These are phyloP conservation scores for Eudasyphora cyanicolor DNA, from an alignment of 2,888 invertebrate species.

Conservation along the genomic window DNA sequence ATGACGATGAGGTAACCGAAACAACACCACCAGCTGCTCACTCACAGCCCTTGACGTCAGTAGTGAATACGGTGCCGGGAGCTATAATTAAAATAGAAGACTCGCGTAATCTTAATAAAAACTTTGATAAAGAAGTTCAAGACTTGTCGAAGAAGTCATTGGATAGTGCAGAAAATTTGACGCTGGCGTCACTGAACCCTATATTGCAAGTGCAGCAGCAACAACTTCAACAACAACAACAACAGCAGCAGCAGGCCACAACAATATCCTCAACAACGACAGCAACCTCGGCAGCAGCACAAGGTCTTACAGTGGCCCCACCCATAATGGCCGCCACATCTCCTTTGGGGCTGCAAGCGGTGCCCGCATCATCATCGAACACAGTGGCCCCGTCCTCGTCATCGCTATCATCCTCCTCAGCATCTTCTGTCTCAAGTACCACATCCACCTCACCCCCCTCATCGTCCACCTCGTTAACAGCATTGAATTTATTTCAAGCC, in stretches of 20 bases:
- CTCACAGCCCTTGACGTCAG: conserved; percentile 64
- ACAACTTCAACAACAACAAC: background rate
- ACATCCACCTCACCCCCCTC: conserved; percentile 49
- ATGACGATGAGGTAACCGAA: conserved; percentile 70
- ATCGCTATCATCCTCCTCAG: conserved; percentile 46
- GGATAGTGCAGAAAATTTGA: conserved; percentile 45
- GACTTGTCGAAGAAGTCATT: conserved; percentile 74
- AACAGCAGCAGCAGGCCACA: conserved; percentile 49
- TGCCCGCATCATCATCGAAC: background rate
- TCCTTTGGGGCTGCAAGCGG: background rate
- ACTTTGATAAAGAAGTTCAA: conserved; percentile 73
- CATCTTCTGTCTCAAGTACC: conserved; percentile 56
- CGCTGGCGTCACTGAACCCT: conserved; percentile 2
- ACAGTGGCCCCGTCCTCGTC: conserved; percentile 22
- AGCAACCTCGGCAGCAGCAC: conserved; percentile 33
- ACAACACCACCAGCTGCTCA: conserved; percentile 71
- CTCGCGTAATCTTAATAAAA: conserved; percentile 69
- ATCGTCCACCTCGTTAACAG: conserved; percentile 34
- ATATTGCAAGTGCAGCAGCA: conserved; percentile 23
- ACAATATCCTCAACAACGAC: conserved; percentile 55
- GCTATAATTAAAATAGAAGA: conserved; percentile 68
- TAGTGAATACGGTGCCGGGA: conserved; percentile 56
- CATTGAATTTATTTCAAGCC: conserved; percentile 58
- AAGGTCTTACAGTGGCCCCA: background rate
- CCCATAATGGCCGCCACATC: background rate